phyloP scores from a whole-genome alignment of 2,797 vertebrate species.

The Tauraco hartlaubi region DNA sequence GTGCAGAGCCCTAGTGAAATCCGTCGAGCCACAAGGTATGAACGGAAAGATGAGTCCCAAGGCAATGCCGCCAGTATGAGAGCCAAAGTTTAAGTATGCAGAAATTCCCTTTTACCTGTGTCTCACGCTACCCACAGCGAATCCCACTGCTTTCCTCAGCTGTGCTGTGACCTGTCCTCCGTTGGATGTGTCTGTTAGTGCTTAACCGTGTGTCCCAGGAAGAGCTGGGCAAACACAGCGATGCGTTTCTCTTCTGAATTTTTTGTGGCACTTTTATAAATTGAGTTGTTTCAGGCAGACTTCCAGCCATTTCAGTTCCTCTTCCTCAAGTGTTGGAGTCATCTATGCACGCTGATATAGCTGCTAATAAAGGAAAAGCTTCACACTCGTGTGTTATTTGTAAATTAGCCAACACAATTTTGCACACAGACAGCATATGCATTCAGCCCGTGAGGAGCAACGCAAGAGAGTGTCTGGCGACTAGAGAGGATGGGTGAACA shows the following conservation, averaged over 20 bases:
- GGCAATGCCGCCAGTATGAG: fast-evolving
- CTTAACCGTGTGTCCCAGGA: not conserved
- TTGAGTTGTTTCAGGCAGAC: not conserved
- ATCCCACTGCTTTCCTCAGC: not conserved
- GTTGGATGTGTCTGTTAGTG: fast-evolving
- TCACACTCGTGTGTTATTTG: fast-evolving
- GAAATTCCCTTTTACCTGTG: not conserved
- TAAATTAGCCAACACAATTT: not conserved
- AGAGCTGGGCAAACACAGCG: not conserved
- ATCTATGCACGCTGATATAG: fast-evolving
- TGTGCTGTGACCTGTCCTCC: not conserved
- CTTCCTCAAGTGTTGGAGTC: not conserved
- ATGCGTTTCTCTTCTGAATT: fast-evolving
- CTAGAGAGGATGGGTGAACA: fast-evolving
- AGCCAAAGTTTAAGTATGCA: not conserved
- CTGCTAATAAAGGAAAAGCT: not conserved
- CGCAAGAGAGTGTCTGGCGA: fast-evolving
- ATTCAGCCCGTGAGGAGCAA: fast-evolving
- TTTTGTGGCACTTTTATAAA: not conserved
- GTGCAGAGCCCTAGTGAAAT: not conserved
- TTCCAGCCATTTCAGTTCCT: not conserved
- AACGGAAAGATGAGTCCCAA: not conserved
- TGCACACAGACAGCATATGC: not conserved
- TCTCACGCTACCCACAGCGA: not conserved
- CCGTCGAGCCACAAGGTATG: not conserved